Base-by-base conservation (phyloP, 1,140 invertebrate species). In the Olivierus martensii region DNA sequence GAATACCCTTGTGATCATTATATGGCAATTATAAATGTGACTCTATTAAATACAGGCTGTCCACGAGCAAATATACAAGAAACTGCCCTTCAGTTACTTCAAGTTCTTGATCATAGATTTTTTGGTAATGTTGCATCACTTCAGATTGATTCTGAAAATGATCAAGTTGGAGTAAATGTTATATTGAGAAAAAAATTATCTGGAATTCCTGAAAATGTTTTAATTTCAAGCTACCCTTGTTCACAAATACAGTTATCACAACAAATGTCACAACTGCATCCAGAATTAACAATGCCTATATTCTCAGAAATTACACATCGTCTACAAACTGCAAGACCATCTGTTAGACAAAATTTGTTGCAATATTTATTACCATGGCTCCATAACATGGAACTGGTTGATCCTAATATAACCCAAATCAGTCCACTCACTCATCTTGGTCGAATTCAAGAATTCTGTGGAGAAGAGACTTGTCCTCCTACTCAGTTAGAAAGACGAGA, bases 1-100 rank as follows among this genome's bases (percentile, higher is more conserved):
- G 95, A 98, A 70, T 98, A 97, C 75, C 93, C 94, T 9, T 98
- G 94, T 71, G 94, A 99, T 69, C 89, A 94, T 73, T 93, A 94
- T 69, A 94, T 92, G 22, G 90, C 92, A 11, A 88, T 99, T 61
- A 90, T 99, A 63, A 97, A 95, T 65, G 87, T 98, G 7, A 93
- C 93, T 0, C 76, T 99, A 19, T 82, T 98, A 73, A 95, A 91
- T 69, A 90, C 91, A 3, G 92, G 91, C 14, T 93, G 88, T 69
- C 88, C 92, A 0, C 77, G 91, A 22, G 81, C 84, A n/a, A 75
- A 79, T 17, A 84, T 95, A 1, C 84, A 94, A 65, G 87, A 96
- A 64, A 89, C 84, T 9, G 93, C 95, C 0, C 72, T 96, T 43
- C 88, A 95, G 62, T 76, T 99, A 22, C 72, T 99, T 3, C 92